phyloP scores from a whole-genome alignment of 2,113 vertebrate genomes.

The Pseudolaguvia tuberculata region DNA sequence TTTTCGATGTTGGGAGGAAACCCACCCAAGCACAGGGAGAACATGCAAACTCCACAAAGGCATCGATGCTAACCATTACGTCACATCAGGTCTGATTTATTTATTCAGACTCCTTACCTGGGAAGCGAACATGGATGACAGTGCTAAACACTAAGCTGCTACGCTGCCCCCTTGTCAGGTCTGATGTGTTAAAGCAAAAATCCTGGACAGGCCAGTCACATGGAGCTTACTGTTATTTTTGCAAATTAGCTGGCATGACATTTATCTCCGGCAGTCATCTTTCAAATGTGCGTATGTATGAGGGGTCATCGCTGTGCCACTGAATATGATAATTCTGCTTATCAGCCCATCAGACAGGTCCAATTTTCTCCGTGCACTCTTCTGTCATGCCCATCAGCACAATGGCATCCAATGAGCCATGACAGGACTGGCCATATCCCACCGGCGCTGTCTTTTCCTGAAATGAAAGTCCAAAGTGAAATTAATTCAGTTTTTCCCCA shows the following conservation, averaged over 20 bases:
- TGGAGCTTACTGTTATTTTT: slow-evolving; percentile 21
- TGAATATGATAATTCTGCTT: slow-evolving; percentile 14
- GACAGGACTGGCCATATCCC: slow-evolving; percentile 22
- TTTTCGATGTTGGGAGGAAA: too few species aligned
- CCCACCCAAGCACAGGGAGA: too few species aligned
- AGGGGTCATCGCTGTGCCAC: not conserved
- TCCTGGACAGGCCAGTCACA: not conserved
- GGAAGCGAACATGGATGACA: too few species aligned
- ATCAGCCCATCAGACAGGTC: slow-evolving; percentile 12
- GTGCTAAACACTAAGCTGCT: too few species aligned
- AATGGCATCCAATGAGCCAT: slow-evolving; percentile 26
- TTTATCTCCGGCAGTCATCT: not conserved
- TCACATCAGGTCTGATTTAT: too few species aligned
- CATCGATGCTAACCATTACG: too few species aligned
- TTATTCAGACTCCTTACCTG: too few species aligned
- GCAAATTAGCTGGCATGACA: not conserved
- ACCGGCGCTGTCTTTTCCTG: slow-evolving; percentile 31
- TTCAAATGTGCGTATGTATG: slow-evolving; percentile 23
- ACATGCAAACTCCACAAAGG: too few species aligned
- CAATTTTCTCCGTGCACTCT: slow-evolving; percentile 15
- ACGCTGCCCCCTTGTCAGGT: too few species aligned
- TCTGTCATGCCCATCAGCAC: slow-evolving; percentile 31
- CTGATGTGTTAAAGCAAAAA: not conserved
- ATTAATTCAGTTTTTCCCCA: slow-evolving; percentile 43
- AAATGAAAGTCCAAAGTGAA: slow-evolving; percentile 39